A percentile compares a stretch with the other conserved stretches of the same genome.
Evolutionary conservation across 2,113 vertebrate genomes (phyloP).

Genomic region (Phrynocephalus versicolor): DNA sequence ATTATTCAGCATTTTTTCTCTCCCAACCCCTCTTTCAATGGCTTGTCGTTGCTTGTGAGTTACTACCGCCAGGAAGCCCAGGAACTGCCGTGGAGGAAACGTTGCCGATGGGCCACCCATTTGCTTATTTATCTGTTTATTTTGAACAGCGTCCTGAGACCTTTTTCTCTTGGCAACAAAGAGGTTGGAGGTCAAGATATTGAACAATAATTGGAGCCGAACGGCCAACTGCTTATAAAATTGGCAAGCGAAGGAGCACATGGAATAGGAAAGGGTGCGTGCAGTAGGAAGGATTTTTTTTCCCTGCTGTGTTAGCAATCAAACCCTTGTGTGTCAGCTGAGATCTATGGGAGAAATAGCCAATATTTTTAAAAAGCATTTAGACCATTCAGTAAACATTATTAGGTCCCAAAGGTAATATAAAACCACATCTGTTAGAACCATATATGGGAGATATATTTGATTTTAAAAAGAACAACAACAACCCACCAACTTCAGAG

Average conservation of each 20-base stretch:
- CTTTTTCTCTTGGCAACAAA: constrained; percentile 28
- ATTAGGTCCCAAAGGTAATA: constrained; percentile 61
- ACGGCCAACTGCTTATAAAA: constrained; percentile 36
- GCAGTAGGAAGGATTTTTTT: not conserved
- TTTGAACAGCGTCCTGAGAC: constrained; percentile 42
- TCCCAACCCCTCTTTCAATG: constrained; percentile 63
- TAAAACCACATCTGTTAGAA: constrained; percentile 62
- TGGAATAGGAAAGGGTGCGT: constrained; percentile 1
- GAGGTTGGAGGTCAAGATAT: constrained; percentile 37
- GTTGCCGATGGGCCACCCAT: constrained; percentile 42
- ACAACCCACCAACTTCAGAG: constrained; percentile 8
- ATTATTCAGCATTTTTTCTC: constrained; percentile 79
- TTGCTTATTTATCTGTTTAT: constrained; percentile 23
- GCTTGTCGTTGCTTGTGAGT: not conserved
- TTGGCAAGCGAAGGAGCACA: constrained; percentile 34
- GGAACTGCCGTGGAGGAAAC: constrained; percentile 59
- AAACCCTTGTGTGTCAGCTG: not conserved
- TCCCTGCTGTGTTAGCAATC: constrained; percentile 18
- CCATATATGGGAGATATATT: constrained; percentile 28
- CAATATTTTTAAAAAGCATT: constrained; percentile 55
- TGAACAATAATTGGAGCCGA: constrained; percentile 43
- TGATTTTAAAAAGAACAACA: not conserved
- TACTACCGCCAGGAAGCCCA: constrained; percentile 49
- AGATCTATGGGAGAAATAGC: constrained; percentile 54
- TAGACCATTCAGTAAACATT: constrained; percentile 57